phyloP scores from a whole-genome alignment of 2,888 invertebrate genomes.

The Gibbula magus region DNA sequence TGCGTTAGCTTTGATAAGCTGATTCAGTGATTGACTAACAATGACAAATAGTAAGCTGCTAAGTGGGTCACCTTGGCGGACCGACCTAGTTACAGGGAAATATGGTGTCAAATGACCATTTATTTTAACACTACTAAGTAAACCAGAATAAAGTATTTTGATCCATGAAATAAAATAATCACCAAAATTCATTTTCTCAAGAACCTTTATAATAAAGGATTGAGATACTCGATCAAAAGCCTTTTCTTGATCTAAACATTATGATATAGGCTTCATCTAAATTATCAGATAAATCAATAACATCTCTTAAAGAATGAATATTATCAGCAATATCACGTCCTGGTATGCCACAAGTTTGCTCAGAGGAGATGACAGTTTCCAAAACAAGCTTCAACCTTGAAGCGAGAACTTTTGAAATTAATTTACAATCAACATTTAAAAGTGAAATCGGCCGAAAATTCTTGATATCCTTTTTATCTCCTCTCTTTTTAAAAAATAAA shows the following conservation, averaged over 20 bases:
- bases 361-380: not conserved
- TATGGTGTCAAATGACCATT: not conserved
- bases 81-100: not conserved
- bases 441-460: not conserved
- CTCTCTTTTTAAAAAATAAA: not conserved
- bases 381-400: not conserved
- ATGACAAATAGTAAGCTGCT: no score
- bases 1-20: no score
- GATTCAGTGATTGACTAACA: no score
- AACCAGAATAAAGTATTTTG: not conserved
- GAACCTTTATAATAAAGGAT: not conserved
- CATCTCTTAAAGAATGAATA: not conserved
- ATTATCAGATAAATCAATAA: conserved; percentile 10
- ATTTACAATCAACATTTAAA: not conserved
- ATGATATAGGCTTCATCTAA: not conserved
- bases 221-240: conserved; percentile 2
- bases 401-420: not conserved
- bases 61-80: conserved; percentile 27
- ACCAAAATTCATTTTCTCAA: conserved; percentile 10
- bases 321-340: not conserved
- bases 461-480: not conserved
- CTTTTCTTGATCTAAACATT: not conserved
- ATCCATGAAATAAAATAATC: conserved; percentile 6
- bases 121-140: not conserved
- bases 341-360: not conserved